phyloP scores from a whole-genome alignment of 1,140 invertebrate species.

The Papilio glaucus region DNA sequence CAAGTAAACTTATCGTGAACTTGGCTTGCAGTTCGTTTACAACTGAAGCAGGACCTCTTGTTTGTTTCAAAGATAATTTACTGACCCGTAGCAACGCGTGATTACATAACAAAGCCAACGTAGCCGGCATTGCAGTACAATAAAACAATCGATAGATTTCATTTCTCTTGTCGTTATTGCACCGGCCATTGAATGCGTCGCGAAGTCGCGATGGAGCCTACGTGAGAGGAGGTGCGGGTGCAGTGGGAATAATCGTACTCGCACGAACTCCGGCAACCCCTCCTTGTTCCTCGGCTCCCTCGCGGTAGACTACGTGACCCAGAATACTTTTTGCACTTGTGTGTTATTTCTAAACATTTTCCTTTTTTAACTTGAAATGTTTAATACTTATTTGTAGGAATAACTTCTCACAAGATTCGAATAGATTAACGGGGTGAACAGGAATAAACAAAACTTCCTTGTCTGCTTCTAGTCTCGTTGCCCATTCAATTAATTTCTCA shows the following conservation, averaged over 20 bases:
- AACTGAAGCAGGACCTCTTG: too few species aligned
- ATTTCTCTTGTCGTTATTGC: neutral
- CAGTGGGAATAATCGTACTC: neutral
- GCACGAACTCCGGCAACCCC: neutral
- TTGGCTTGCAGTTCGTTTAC: too few species aligned
- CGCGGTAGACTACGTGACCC: constrained; percentile 6
- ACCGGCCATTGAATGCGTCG: neutral
- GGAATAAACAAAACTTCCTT: neutral
- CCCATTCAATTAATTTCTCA: too few species aligned
- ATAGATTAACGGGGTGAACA: too few species aligned
- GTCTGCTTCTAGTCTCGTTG: neutral
- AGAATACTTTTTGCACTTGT: neutral
- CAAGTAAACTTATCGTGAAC: too few species aligned
- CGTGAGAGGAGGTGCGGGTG: neutral
- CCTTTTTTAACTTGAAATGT: neutral
- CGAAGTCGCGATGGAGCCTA: neutral
- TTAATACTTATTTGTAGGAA: neutral
- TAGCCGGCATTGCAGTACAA: constrained; percentile 17
- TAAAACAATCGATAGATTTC: constrained; percentile 16
- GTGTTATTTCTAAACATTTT: neutral
- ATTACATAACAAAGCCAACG: neutral
- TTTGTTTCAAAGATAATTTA: neutral
- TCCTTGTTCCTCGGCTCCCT: neutral
- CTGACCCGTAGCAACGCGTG: neutral
- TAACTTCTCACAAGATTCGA: neutral